Percentiles rank a stretch among this genome's conserved stretches.
phyloP scores from a whole-genome alignment of 2,888 invertebrate genomes.

The Polia nebulosa region DNA sequence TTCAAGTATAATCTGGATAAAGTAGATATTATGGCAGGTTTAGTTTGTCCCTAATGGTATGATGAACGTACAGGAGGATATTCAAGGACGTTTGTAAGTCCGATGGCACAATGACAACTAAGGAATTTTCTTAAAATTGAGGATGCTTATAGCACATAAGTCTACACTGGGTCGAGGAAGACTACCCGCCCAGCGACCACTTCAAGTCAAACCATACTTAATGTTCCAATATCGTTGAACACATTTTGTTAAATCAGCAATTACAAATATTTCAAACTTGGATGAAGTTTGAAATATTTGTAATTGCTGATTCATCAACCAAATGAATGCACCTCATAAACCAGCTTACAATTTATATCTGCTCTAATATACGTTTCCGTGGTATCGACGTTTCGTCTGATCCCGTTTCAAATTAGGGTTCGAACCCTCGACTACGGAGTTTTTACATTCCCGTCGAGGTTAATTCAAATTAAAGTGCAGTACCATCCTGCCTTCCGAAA shows the following conservation, averaged over 20 bases:
- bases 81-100: not conserved
- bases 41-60: not conserved
- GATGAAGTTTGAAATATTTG: too few relatives aligned
- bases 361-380: constrained; percentile 26
- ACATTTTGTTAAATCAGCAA: not conserved
- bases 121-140: not conserved
- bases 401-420: constrained; percentile 61
- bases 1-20: not conserved
- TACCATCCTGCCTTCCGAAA: constrained; percentile 41
- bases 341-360: constrained; percentile 32
- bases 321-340: constrained; percentile 24
- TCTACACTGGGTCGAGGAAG: not conserved
- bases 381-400: constrained; percentile 59
- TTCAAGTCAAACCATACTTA: not conserved
- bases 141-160: not conserved
- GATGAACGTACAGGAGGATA: not conserved
- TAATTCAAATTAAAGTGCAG: constrained; percentile 66
- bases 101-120: not conserved
- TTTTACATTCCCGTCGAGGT: constrained; percentile 60
- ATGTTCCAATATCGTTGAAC: not conserved
- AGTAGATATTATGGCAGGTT: not conserved
- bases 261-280: not conserved
- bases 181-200: not conserved
- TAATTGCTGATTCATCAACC: too few relatives aligned
- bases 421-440: constrained; percentile 34